Conservation (phyloP, 2,888 invertebrate species). For the Drosophila hamatofila region DNA sequence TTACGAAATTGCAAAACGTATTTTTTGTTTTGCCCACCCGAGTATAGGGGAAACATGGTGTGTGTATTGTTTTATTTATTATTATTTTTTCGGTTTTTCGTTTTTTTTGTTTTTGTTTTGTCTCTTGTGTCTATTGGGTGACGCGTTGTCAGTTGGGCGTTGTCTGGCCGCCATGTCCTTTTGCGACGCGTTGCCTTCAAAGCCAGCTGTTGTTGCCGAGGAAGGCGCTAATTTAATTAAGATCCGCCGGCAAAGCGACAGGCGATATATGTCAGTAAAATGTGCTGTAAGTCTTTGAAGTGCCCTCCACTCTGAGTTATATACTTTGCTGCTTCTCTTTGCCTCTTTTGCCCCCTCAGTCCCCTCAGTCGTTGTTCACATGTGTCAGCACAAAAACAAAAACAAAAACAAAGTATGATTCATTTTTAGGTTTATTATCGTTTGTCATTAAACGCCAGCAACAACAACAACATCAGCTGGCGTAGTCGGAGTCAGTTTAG, state of each 20-base stretch:
- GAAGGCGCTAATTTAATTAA: slow-evolving; percentile 73
- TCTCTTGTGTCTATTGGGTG: slow-evolving; percentile 8
- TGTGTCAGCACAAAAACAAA: slow-evolving; percentile 22
- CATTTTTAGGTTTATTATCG: slow-evolving; percentile 52
- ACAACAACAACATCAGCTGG: slow-evolving; percentile 34
- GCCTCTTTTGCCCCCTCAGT: no score
- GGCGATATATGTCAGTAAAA: slow-evolving; percentile 71
- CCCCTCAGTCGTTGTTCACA: slow-evolving; percentile 1
- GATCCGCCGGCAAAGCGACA: slow-evolving; percentile 48
- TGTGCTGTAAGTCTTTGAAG: slow-evolving; percentile 67
- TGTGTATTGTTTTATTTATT: slow-evolving; percentile 16
- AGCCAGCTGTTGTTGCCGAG: slow-evolving; percentile 27
- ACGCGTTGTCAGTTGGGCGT: slow-evolving; percentile 59
- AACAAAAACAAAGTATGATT: slow-evolving; percentile 43
- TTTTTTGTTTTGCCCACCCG: slow-evolving; percentile 52
- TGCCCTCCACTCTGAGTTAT: slow-evolving; percentile 6
- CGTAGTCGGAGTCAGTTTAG: slow-evolving; percentile 17
- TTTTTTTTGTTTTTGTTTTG: slow-evolving; percentile 15
- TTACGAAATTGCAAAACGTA: slow-evolving; percentile 75
- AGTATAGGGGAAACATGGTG: slow-evolving; percentile 10
- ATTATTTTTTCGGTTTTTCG: slow-evolving; percentile 8
- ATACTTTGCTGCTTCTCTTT: not conserved
- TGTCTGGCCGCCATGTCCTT: slow-evolving; percentile 32
- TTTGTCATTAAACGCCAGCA: slow-evolving; percentile 30
- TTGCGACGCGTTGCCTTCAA: slow-evolving; percentile 53